phyloP scores from a whole-genome alignment of 2,888 invertebrate genomes.

The Sarcophaga carnaria region DNA sequence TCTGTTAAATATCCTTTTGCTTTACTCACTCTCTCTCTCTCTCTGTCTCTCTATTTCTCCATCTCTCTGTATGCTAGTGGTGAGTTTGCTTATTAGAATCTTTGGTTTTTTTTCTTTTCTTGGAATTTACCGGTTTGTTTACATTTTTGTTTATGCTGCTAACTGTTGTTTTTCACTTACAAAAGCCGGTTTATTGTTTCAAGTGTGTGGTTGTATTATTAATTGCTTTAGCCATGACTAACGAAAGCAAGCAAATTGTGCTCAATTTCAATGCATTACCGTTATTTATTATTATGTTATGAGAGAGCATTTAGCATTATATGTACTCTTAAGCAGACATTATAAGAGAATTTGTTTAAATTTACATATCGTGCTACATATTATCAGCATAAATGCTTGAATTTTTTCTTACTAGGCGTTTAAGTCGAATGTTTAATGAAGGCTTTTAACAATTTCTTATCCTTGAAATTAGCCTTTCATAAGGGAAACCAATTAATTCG shows the following conservation, averaged over 20 bases:
- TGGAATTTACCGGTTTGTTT: constrained; percentile 78
- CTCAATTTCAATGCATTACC: background rate
- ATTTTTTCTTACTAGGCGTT: no score
- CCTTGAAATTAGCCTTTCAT: no score
- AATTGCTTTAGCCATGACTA: constrained; percentile 12
- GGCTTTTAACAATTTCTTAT: no score
- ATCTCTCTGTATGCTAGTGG: constrained; percentile 20
- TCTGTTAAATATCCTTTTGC: no score
- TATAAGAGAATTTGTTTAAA: no score
- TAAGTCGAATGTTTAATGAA: no score
- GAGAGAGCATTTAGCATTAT: no score
- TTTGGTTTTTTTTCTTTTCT: background rate
- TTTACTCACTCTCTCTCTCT: background rate
- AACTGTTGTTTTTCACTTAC: constrained; percentile 1
- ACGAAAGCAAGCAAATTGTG: background rate
- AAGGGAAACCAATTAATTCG: no score
- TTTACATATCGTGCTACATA: no score
- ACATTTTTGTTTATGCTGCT: constrained; percentile 73
- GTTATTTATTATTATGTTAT: no score
- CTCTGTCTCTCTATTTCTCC: background rate
- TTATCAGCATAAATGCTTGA: no score
- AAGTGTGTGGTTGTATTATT: constrained; percentile 23
- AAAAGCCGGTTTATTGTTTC: constrained; percentile 47
- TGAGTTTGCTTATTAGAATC: constrained; percentile 65
- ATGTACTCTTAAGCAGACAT: no score